Evolutionary conservation across 1,140 invertebrate genomes (phyloP), one percentile per base, ranked within the genome.

Genomic region (Panagrolaimus sp.): DNA sequence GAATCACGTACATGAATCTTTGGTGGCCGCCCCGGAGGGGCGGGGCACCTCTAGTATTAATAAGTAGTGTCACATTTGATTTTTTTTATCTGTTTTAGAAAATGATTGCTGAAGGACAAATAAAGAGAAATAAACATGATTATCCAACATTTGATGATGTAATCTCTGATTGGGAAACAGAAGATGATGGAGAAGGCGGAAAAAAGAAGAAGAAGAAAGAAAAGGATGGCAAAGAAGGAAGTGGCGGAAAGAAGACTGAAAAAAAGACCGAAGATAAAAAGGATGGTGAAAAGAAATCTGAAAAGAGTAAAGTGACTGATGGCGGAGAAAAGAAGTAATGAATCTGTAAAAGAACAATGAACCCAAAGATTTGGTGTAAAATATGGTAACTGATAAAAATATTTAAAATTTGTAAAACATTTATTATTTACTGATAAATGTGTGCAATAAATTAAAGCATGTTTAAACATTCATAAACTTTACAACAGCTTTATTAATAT

Each of bases 131-230:
- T 21, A 21, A 21, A 10, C 21, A 58, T 21, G 52, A 58, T 58
- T 58, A 58, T 58, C 52, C 52, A 58, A 58, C 52, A 21, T 58
- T 58, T 21, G 28, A 58, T 58, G 52, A 58, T 28, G 52, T 58
- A 26, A n/a, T 58, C n/a, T 58, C 52, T 28, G 52, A 58, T 58
- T 58, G 52, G 52, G 52, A 28, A 58, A 21, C 52, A 21, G 52
- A 21, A 14, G 52, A 58, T 21, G 52, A 58, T 58, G 52, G 28
- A 26, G 52, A 58, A 58, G 52, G 52, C 17, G 52, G 52, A 5
- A n/a, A n/a, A 12, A 17, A 58, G 3, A 58, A 58, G n/a, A 58
- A 58, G 52, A 21, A 58, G 17, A 17, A 52, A 14, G 17, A 48
- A 48, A 48, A 10, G 47, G 47, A 48, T n/a, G n/a, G 28, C 3